These are phyloP conservation scores for Carlito syrichta DNA, from an alignment of 2,113 vertebrate genomes.

Conservation along the genomic window DNA sequence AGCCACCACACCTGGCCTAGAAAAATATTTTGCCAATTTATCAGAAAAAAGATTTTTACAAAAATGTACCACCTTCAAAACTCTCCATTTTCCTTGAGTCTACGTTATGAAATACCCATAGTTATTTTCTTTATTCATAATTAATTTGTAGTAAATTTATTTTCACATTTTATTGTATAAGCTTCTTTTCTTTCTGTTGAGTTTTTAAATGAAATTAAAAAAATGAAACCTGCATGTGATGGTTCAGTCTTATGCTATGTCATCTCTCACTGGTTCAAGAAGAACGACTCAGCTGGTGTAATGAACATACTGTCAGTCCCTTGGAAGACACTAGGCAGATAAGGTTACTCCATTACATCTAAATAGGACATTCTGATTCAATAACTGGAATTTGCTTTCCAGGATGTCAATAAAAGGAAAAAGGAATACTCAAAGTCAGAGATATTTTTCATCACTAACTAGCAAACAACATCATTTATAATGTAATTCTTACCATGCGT, in stretches of 20 bases:
- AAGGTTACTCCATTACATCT: not conserved
- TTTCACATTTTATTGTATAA: not conserved
- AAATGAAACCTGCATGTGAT: not conserved
- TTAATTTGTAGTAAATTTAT: not conserved
- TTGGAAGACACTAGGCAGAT: not conserved
- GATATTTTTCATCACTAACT: not conserved
- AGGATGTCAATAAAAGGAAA: not conserved
- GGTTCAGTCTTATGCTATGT: not conserved
- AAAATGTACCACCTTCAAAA: not conserved
- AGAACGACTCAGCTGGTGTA: not conserved
- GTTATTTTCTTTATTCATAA: not conserved
- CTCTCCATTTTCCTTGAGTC: not conserved
- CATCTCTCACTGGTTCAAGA: not conserved
- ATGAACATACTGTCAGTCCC: not conserved
- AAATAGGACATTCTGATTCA: not conserved
- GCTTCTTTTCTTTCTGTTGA: not conserved
- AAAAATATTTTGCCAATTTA: too few species aligned
- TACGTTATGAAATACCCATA: not conserved
- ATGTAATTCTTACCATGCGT: not conserved
- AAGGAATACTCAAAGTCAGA: not conserved
- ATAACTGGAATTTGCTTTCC: not conserved
- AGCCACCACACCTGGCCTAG: too few species aligned
- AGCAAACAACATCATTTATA: not conserved
- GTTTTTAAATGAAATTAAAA: not conserved
- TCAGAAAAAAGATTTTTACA: not conserved